Evolutionary conservation across 2,888 invertebrate genomes (phyloP).

Genomic region (Tanaodytes sp.): DNA sequence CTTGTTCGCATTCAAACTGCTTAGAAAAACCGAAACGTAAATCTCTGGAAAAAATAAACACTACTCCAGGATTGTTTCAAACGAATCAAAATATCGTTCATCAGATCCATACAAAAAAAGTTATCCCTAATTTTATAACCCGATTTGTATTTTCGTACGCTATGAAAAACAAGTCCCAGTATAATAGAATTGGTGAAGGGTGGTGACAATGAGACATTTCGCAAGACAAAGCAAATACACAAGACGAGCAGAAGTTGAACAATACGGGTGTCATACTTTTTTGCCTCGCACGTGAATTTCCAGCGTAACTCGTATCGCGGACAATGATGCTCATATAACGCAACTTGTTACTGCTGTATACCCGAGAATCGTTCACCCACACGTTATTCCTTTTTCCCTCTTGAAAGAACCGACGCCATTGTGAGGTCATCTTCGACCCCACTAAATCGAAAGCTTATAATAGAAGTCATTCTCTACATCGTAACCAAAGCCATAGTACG

Average conservation of each 20-base stretch:
- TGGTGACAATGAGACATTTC: conserved; percentile 38
- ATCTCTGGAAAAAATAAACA: too few species aligned
- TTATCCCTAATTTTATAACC: too few species aligned
- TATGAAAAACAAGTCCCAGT: too few species aligned
- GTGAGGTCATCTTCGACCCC: conserved; percentile 63
- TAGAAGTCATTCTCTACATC: conserved; percentile 59
- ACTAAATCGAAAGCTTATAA: conserved; percentile 60
- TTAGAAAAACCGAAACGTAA: too few species aligned
- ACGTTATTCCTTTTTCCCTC: conserved; percentile 54
- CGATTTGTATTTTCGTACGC: too few species aligned
- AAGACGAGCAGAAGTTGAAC: conserved; percentile 47
- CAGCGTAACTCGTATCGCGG: conserved; percentile 23
- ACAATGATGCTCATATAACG: conserved; percentile 54
- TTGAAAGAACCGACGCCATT: conserved; percentile 58
- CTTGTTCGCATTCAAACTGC: too few species aligned
- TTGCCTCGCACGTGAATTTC: conserved; percentile 39
- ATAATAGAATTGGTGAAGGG: too few species aligned
- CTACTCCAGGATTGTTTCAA: too few species aligned
- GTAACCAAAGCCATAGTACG: conserved; percentile 55
- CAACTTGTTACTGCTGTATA: conserved; percentile 59
- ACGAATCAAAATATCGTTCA: too few species aligned
- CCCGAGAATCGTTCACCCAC: conserved; percentile 43
- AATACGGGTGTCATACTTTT: conserved; percentile 64
- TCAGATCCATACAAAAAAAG: too few species aligned
- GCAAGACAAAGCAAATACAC: conserved; percentile 36